These are phyloP conservation scores for Ciona savignyi DNA, from an alignment of 23 tunicate species.

Conservation along the genomic window DNA sequence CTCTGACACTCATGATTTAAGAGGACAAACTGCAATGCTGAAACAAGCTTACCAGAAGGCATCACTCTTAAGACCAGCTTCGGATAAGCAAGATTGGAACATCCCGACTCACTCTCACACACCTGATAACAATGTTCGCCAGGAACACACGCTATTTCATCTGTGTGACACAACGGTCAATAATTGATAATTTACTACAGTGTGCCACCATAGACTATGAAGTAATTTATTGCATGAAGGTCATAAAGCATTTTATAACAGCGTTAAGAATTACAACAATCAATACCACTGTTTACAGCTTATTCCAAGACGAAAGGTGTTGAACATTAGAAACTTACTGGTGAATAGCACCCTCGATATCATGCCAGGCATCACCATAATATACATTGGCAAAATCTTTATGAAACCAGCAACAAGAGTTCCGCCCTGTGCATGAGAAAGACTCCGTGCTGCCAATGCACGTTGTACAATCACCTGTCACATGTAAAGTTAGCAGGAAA, in stretches of 20 bases:
- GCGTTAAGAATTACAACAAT: no score
- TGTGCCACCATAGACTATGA: no score
- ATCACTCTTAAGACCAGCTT: slow-evolving; percentile 34
- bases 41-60: slow-evolving; percentile 35
- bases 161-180: no score
- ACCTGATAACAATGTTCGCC: slow-evolving; percentile 33
- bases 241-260: no score
- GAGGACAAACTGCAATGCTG: background rate
- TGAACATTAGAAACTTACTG: slow-evolving; percentile 13
- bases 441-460: slow-evolving; percentile 48
- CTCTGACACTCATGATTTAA: background rate
- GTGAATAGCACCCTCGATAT: slow-evolving; percentile 64
- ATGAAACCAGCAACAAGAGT: slow-evolving; percentile 66
- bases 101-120: slow-evolving; percentile 46
- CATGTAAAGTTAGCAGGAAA: background rate
- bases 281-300: no score
- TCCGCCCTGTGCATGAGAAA: slow-evolving; percentile 80
- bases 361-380: slow-evolving; percentile 93
- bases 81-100: slow-evolving; percentile 62
- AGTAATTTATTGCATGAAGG: no score
- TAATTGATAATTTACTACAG: no score
- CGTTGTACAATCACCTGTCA: slow-evolving; percentile 79
- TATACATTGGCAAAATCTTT: slow-evolving; percentile 49
- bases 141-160: slow-evolving; percentile 37
- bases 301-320: no score